Base-by-base conservation (phyloP, 2,888 invertebrate species). In the Acanthopleura granulata region DNA sequence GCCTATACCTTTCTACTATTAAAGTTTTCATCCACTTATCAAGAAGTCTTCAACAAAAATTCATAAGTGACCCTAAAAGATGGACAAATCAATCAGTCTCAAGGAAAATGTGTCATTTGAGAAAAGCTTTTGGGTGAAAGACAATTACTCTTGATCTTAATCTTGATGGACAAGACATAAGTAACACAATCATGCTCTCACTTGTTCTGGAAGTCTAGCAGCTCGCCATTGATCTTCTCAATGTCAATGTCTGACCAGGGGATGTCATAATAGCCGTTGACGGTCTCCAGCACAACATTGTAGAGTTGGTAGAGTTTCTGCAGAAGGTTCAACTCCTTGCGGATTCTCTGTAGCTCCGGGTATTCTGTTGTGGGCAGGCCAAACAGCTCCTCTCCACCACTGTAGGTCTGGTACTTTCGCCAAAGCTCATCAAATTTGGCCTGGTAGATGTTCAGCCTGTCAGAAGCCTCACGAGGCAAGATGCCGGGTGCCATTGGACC, bases 181-280 rank as follows among this genome's bases (percentile, higher is more conserved):
- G 3, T 27, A 3, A 71, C n/a, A n/a, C n/a, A n/a, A n/a, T 51
- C 3, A 12, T n/a, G 22, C 3, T 75, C 82, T 82, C 89, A 94
- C 94, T 93, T 94, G 90, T 98, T 98, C 92, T 98, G 98, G 91
- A 98, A 98, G 89, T 98, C 98, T 94, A 98, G 95, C 16, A 98
- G 92, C 88, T 98, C 98, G 87, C 96, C 97, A 90, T 98, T 98
- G 82, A 98, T 98, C 89, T 97, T 97, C 90, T 98, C 98, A 81
- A 98, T 97, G 87, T 98, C 97, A 9, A 97, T 94, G 85, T 98
- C 97, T 62, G 95, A 95, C 98, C 98, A 98, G 0, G 97, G 95
- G 85, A 98, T 98, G 85, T 98, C 98, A 87, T 98, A 97, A 90
- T 98, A 98, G 88, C 97, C 97, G 91, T 95, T 97, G 74, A 98